phyloP scores from a whole-genome alignment of 2,113 vertebrate species.

The Recurvirostra avosetta region DNA sequence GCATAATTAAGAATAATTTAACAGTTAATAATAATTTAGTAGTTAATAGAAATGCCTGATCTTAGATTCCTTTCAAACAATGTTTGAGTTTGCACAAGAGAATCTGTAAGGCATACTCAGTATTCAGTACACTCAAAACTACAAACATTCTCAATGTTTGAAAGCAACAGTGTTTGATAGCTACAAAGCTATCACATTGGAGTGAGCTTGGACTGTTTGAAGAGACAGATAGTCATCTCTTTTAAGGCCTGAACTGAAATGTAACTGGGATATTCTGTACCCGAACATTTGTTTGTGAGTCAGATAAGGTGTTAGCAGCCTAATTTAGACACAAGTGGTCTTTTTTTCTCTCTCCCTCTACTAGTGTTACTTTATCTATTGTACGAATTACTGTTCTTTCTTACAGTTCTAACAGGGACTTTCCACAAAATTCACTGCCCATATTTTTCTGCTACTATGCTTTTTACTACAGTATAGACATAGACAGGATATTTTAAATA shows the following conservation, averaged over 20 bases:
- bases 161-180: not conserved
- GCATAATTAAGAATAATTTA: not conserved
- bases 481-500: not conserved
- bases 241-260: not conserved
- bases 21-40: not conserved
- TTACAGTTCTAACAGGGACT: not conserved
- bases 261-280: not conserved
- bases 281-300: not conserved
- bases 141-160: not conserved
- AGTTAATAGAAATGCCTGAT: not conserved
- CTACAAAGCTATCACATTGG: not conserved
- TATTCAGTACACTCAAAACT: not conserved
- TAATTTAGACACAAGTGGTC: not conserved
- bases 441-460: not conserved
- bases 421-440: not conserved
- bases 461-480: not conserved
- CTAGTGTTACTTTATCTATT: not conserved
- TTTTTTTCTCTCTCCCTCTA: not conserved
- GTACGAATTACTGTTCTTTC: not conserved
- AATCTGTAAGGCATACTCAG: not conserved
- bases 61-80: not conserved
- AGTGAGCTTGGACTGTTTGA: not conserved
- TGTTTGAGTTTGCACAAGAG: not conserved
- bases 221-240: not conserved
- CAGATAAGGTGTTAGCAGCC: not conserved